Evolutionary conservation across 2,113 vertebrate genomes (phyloP).

Genomic region (Nothoprocta perdicaria): DNA sequence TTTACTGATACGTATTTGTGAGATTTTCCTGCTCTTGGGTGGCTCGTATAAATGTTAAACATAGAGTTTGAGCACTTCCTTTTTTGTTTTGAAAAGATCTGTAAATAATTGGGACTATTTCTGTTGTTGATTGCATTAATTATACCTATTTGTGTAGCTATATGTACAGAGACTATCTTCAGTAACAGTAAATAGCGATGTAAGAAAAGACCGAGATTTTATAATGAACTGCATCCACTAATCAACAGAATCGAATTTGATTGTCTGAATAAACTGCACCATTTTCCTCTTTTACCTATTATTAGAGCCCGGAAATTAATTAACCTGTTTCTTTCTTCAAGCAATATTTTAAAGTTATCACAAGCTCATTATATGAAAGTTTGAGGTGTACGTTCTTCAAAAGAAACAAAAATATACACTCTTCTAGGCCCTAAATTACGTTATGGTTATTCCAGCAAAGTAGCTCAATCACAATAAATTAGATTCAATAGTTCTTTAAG

Average conservation of each 20-base stretch:
- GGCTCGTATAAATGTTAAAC: not conserved
- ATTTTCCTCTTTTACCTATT: slow-evolving; percentile 26
- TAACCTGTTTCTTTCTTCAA: not conserved
- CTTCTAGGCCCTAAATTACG: not conserved
- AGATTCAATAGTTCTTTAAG: not conserved
- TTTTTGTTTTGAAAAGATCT: not conserved
- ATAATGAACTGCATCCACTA: slow-evolving; percentile 36
- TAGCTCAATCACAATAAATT: not conserved
- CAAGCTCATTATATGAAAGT: not conserved
- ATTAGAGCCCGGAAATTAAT: not conserved
- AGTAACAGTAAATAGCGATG: slow-evolving; percentile 8
- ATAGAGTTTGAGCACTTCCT: not conserved
- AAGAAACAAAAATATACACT: not conserved
- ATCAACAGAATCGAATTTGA: not conserved
- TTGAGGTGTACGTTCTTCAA: not conserved
- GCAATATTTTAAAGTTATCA: not conserved
- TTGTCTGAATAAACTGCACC: not conserved
- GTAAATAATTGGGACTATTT: not conserved
- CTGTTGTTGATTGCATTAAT: not conserved
- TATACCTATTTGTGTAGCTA: not conserved
- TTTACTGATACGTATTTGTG: not conserved
- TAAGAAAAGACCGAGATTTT: not conserved
- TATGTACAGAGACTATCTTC: not conserved
- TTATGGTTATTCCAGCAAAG: not conserved
- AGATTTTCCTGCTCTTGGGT: not conserved